These are phyloP conservation scores for Acanthiza pusilla DNA, from an alignment of 2,797 vertebrate genomes.

Conservation along the genomic window DNA sequence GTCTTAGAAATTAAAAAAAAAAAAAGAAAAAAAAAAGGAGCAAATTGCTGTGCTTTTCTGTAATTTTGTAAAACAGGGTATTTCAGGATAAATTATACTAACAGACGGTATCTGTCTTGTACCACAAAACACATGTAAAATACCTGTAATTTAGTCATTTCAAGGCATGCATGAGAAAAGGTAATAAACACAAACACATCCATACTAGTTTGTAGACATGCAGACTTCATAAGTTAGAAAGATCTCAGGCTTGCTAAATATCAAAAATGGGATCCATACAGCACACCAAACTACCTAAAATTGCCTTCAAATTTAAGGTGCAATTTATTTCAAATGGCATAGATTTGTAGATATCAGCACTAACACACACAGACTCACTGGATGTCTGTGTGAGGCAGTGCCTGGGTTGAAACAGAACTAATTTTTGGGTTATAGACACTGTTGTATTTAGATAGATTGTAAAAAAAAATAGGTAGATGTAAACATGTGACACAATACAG, in stretches of 20 bases:
- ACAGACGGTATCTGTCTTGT: constrained; percentile 82
- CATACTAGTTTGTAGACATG: constrained; percentile 74
- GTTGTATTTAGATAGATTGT: not conserved
- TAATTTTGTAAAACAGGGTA: constrained; percentile 86
- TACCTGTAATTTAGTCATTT: constrained; percentile 84
- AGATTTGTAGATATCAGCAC: constrained; percentile 62
- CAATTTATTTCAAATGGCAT: constrained; percentile 76
- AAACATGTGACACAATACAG: not conserved
- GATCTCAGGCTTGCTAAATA: constrained; percentile 70
- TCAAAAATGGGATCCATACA: constrained; percentile 68
- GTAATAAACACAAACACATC: constrained; percentile 79
- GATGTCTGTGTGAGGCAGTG: not conserved
- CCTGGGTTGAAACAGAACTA: not conserved
- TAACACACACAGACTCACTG: constrained; percentile 11
- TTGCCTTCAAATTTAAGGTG: constrained; percentile 77
- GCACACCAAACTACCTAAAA: constrained; percentile 74
- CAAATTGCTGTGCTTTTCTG: constrained; percentile 96
- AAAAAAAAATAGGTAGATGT: not conserved
- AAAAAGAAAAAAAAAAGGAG: constrained; percentile 75
- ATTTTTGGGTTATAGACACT: not conserved
- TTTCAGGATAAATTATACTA: constrained; percentile 92
- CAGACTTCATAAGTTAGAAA: constrained; percentile 73
- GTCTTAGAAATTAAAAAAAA: constrained; percentile 79
- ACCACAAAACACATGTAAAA: constrained; percentile 85
- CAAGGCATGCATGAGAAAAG: constrained; percentile 72